Evolutionary conservation across 2,797 vertebrate genomes (phyloP), one percentile per base, ranked within the genome.

Genomic region (Microctenopoma lineatum): DNA sequence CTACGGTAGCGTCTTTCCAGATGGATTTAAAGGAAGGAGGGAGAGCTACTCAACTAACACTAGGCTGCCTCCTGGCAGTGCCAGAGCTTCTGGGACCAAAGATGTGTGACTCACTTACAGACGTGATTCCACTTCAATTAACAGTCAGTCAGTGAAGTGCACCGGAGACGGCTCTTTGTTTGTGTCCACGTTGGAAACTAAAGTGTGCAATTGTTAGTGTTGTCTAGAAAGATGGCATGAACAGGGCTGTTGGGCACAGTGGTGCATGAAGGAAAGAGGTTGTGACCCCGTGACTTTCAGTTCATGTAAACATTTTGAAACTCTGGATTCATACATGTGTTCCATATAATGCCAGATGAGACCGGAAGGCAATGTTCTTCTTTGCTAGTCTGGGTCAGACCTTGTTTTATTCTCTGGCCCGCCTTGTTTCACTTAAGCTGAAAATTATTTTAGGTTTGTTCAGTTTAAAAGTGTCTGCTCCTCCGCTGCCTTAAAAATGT

Each of bases 81-180:
- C 60, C 59, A 61, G 44, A 67, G 79, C 75, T 64, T 82, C 57
- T 77, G 77, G 69, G 73, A 77, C 51, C 55, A 42, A 55, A 57
- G 55, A 76, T 46, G 62, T 81, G 62, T 65, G 78, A 81, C 59
- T 88, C 78, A 73, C 70, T 80, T 59, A 50, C 63, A 77, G 55
- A 67, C 60, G 25, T 45, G 62, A 47, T 81, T 87, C 63, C 80
- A 68, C 70, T 76, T 76, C 79, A 80, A 63, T 87, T 88, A 81
- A 41, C 84, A 74, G 71, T 59, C 53, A 67, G 65, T 70, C 52
- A 69, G 54, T n/a, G 8, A 58, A 70, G 67, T 53, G 36, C 57
- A 71, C 60, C 62, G 52, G 64, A 27, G 62, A 39, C 6, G 44
- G 62, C 51, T 73, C 58, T 75, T 59, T 81, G 66, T 85, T 79